Evolutionary conservation across 2,113 vertebrate species (phyloP), one percentile per base, ranked within the genome.

Genomic region (Notiomystis cincta): DNA sequence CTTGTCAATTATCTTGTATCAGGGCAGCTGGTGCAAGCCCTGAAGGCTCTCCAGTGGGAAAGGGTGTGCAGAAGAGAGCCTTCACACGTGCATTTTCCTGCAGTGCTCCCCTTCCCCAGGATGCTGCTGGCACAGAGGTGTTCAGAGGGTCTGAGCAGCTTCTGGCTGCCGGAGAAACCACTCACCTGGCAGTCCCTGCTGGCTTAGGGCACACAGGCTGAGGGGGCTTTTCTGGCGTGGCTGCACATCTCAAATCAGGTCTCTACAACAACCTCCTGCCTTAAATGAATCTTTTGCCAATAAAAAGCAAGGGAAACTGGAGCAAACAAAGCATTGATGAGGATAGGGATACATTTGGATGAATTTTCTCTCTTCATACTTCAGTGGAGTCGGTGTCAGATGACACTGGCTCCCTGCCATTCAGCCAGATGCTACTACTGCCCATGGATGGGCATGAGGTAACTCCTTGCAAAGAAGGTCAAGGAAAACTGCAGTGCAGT

Each of bases 61-160:
- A 64, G 53, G 9, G 3, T 2, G 10, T 25, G 53, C 54, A 58
- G 33, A 38, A 51, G 50, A 58, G 5, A 37, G 21, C 38, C 19
- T 72, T 58, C 33, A 30, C 16, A 19, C 0, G 0, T 1, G 11
- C 11, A 7, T 18, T 58, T 57, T 10, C 50, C 75, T 50, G 79
- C 65, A 30, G 28, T 1, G 12, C 0, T 0, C 28, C 12, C 13
- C 21, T 82, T 75, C 60, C 60, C 33, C 25, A 35, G 45, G 45
- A n/a, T 2, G 4, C 31, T 15, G 8, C 17, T 40, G 53, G 58
- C 58, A 47, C 28, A 57, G 6, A 65, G 10, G 8, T 25, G 17
- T 40, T 27, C 65, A 20, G 30, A 65, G n/a, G n/a, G 30, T 30
- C 37, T 5, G 0, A 71, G 73, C 45, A 62, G 51, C 24, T 73